phyloP scores from a whole-genome alignment of 2,113 vertebrate species.

The Empidonax traillii region DNA sequence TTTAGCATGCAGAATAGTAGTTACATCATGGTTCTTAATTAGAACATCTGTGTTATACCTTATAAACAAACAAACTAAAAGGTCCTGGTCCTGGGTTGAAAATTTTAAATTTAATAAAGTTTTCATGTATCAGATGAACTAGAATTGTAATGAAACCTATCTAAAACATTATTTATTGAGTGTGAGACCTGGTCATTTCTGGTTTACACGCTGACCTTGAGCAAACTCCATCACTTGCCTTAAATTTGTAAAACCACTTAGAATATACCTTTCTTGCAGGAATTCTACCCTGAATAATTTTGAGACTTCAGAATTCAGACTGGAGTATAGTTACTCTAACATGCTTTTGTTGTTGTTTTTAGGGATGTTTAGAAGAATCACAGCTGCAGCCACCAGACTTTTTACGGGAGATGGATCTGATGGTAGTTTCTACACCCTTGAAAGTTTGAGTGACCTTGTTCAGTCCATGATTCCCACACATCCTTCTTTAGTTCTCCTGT shows the following conservation, averaged over 20 bases:
- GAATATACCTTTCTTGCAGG: neutral
- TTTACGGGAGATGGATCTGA: conserved; percentile 81
- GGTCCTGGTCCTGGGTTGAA: neutral
- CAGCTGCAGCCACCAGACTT: conserved; percentile 88
- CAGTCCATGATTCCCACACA: conserved; percentile 92
- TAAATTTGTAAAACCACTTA: neutral
- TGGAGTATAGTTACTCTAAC: neutral
- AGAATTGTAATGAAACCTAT: neutral
- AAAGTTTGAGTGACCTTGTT: conserved; percentile 83
- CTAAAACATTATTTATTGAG: neutral
- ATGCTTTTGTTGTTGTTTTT: neutral
- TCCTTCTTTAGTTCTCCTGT: conserved; percentile 93
- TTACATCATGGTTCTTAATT: neutral
- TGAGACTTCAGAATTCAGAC: neutral
- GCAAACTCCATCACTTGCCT: neutral
- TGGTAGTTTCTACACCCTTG: conserved; percentile 85
- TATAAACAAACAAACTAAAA: neutral
- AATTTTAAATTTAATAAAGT: neutral
- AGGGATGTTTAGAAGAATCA: conserved; percentile 97
- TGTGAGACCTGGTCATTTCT: neutral
- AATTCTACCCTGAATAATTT: neutral
- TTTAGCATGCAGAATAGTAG: neutral
- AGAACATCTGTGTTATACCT: neutral
- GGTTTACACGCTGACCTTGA: neutral
- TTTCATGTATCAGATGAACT: neutral